phyloP scores from a whole-genome alignment of 1,140 invertebrate species.

The Zophobas atratus region DNA sequence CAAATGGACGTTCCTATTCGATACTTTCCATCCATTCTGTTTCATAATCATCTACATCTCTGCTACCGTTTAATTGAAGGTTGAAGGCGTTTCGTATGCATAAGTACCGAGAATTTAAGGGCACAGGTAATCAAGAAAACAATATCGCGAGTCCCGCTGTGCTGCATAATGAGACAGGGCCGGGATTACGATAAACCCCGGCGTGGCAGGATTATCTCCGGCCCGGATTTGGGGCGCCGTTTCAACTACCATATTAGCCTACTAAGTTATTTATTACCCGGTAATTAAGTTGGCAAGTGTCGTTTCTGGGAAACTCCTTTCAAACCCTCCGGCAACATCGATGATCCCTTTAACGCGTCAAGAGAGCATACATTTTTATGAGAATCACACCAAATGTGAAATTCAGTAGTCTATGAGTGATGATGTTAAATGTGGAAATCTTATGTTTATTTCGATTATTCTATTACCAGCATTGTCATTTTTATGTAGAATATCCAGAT shows the following conservation, averaged over 20 bases:
- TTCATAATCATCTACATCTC: slow-evolving; percentile 8
- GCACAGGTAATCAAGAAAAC: slow-evolving; percentile 65
- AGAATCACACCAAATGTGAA: no score
- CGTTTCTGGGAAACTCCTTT: slow-evolving; percentile 1
- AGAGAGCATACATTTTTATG: no score
- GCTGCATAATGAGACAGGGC: slow-evolving; percentile 63
- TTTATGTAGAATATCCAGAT: no score
- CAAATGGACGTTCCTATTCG: slow-evolving; percentile 15
- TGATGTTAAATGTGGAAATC: no score
- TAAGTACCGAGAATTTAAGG: slow-evolving; percentile 33
- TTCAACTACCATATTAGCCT: slow-evolving; percentile 58
- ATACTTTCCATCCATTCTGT: slow-evolving; percentile 14
- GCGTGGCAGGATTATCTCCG: slow-evolving; percentile 58
- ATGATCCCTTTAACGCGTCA: not conserved
- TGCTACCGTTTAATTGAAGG: slow-evolving; percentile 27
- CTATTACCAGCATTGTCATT: no score
- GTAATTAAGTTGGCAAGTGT: slow-evolving; percentile 60
- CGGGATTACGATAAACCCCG: slow-evolving; percentile 51
- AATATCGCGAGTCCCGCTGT: slow-evolving; percentile 63
- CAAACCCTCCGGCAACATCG: not conserved
- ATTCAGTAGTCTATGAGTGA: no score
- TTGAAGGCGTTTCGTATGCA: slow-evolving; percentile 30
- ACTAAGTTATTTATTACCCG: slow-evolving; percentile 60
- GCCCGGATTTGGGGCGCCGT: slow-evolving; percentile 54
- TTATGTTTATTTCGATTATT: no score